Base-by-base conservation (phyloP, 2,797 vertebrate genomes). In the Galaxias olidus region DNA sequence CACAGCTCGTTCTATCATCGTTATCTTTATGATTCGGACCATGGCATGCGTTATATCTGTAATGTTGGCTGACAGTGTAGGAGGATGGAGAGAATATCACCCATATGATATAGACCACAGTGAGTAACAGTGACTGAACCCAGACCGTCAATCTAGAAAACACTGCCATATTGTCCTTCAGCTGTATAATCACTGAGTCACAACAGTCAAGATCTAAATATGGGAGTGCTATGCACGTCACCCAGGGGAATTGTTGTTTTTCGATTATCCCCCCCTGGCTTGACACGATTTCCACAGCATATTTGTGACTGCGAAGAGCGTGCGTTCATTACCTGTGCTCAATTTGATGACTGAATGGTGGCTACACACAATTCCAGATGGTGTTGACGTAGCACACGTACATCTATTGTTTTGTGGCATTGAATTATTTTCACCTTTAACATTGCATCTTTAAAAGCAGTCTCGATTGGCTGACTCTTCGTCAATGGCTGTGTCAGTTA, bases 11-110 rank as follows among this genome's bases (percentile, higher is more conserved):
- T 50, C 19, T 61, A 47, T 61, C 47, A 51, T 61, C 41, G 47
- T 61, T 61, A 19, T 40, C n/a, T 13, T n/a, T 45, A 14, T 8
- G 20, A 48, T 14, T n/a, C 20, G 46, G 59, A 10, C 46, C 19
- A 40, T 48, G 59, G 59, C 59, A 48, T 49, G 7, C 14, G 15
- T 43, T 48, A 40, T 18, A n/a, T 50, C 59, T 41, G 40, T 49
- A 49, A 42, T 11, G 40, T 46, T 59, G 15, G 15, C 41, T 46
- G 17, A 18, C 10, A n/a, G 48, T 61, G 30, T 42, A 50, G 47
- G 30, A 15, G 14, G 57, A 59, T 45, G 15, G 42, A 50, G 17
- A 11, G 5, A 41, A n/a, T 9, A 41, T 4, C 4, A 46, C 8
- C 6, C 9, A 9, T 61, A 46, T 60, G 59, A 13, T 40, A 17